Base-by-base conservation (phyloP, 2,113 vertebrate species). In the Triplophysa dalaica region DNA sequence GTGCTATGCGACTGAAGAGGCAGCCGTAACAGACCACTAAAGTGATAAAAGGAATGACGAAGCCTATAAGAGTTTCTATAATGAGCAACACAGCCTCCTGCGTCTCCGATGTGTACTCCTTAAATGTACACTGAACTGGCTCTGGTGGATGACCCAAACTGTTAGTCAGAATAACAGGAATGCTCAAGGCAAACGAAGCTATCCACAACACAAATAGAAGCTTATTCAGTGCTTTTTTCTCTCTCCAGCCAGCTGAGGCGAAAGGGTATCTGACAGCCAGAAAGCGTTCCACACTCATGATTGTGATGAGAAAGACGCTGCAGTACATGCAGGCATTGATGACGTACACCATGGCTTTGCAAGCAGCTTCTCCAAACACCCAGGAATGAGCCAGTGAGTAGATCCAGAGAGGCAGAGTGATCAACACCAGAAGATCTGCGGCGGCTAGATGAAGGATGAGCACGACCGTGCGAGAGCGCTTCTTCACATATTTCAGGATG, bases 331-430 rank as follows among this genome's bases (percentile, higher is more conserved):
- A 92, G 24, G 88, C 84, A 4, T 90, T 78, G 87, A 93, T 91
- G 26, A 92, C 5, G 43, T 89, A 93, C 19, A 89, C 88, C 48
- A 91, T 89, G 65, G 86, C 86, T 81, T 92, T 93, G 81, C 93
- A 94, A 22, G 70, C 70, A 21, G 29, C 78, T 65, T 87, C 82
- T 10, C 92, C 91, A 24, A 93, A 93, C 72, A 94, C 87, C 93
- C 93, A 94, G 60, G 86, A 88, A 19, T 33, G 62, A 1, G 80
- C 91, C 63, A 94, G 58, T 2, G 91, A 91, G 85, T 93, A 93
- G 84, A 94, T 93, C 93, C 93, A 94, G 14, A 94, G 11, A n/a
- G 92, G 92, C 76, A 94, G 75, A 3, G 93, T 94, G 86, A 93
- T 87, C 81, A 94, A 88, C 33, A 93, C 90, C 77, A 94, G 81